phyloP scores from a whole-genome alignment of 2,888 invertebrate species.

The Steinernema carpocapsae region DNA sequence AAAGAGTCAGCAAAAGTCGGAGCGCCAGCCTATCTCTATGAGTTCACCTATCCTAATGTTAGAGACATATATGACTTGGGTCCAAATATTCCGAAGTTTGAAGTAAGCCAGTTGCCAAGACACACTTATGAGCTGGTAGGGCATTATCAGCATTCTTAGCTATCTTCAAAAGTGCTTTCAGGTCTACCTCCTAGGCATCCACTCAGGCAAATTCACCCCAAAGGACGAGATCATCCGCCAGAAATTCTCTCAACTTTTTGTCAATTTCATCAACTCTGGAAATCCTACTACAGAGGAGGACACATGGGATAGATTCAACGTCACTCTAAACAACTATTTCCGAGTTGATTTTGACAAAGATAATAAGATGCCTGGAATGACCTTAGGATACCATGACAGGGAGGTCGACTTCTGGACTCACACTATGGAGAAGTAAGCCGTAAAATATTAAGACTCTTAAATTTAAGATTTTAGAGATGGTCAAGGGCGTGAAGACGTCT shows the following conservation, averaged over 20 bases:
- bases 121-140: conserved; percentile 9
- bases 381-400: background rate
- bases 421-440: background rate
- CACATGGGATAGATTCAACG: background rate
- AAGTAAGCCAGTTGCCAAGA: background rate
- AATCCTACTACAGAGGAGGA: background rate
- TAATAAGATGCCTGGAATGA: background rate
- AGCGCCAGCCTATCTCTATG: background rate
- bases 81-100: background rate
- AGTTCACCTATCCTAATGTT: background rate
- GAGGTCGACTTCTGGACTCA: background rate
- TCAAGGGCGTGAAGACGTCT: background rate
- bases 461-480: background rate
- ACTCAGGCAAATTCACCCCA: background rate
- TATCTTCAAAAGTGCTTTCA: too few species aligned
- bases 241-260: conserved; percentile 1
- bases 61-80: background rate
- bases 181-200: background rate
- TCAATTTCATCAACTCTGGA: background rate
- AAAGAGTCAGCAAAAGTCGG: background rate
- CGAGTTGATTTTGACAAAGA: background rate
- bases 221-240: conserved; percentile 4
- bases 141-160: too few species aligned
- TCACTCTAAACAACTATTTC: background rate
- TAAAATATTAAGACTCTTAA: background rate